Base-by-base conservation (phyloP, 1,140 invertebrate species). In the Brachionus rotundiformis region DNA sequence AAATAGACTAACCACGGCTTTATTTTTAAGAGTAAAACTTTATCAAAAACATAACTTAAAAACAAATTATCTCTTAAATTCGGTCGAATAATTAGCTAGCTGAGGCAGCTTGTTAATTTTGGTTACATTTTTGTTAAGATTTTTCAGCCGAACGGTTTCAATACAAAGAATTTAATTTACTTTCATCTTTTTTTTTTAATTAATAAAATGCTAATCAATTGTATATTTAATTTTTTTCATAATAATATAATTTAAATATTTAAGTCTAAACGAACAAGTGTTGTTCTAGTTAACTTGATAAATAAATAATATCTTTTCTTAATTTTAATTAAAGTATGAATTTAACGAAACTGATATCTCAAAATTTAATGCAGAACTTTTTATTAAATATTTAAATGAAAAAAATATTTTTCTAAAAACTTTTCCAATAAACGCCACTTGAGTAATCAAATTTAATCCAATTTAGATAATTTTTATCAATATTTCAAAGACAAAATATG, bases 41-140 rank as follows among this genome's bases (percentile, higher is more conserved):
- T 63, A 63, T 63, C 61, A 54, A 54, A 25, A 54, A 25, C 47
- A 54, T 16, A 19, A 54, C 47, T 54, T 54, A 54, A 54, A 49
- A 54, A 54, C 47, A 54, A 8, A 54, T 54, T 54, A 54, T 54
- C 4, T 54, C 47, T 25, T 19, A 16, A 54, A 19, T 19, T 54
- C 16, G 47, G n/a, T 54, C 47, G 19, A 54, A 54, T 54, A 54
- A 54, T 54, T 54, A 54, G 47, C 47, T 54, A 54, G 47, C 23
- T 54, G 23, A 19, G 23, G n/a, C 47, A 25, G 16, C 19, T 54
- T 54, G 19, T 54, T 19, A 54, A 54, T 19, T 54, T 54, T 19
- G n/a, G 47, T 54, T 19, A 54, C 47, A 54, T 54, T 54, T 54
- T 54, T 54, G 7, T 54, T 7, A 7, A 19, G 23, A 8, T 54